These are phyloP conservation scores for Amitus sp. DNA, from an alignment of 2,888 invertebrate genomes.

Conservation along the genomic window DNA sequence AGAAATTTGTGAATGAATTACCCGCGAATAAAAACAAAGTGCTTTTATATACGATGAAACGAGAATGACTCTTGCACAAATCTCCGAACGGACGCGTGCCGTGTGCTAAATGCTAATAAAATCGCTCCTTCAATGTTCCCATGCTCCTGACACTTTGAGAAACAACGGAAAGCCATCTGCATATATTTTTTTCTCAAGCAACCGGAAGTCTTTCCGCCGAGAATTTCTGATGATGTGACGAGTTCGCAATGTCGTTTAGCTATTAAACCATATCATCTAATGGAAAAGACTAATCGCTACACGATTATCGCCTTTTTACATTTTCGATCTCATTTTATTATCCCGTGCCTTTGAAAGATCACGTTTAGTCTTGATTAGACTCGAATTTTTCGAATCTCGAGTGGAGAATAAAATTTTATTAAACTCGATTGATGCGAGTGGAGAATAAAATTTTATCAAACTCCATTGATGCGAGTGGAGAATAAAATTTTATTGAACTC, in stretches of 20 bases:
- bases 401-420: too few relatives aligned
- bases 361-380: too few relatives aligned
- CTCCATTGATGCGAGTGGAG: too few relatives aligned
- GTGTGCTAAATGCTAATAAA: constrained; percentile 47
- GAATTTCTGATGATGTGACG: constrained; percentile 12
- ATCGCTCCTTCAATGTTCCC: constrained; percentile 13
- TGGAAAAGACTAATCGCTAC: neutral
- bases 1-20: constrained; percentile 1
- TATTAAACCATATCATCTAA: constrained; percentile 16
- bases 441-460: too few relatives aligned
- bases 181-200: constrained; percentile 26
- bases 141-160: constrained; percentile 20
- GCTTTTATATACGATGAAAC: constrained; percentile 13
- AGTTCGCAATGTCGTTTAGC: constrained; percentile 14
- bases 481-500: too few relatives aligned
- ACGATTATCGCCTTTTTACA: too few relatives aligned
- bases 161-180: constrained; percentile 33
- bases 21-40: constrained; percentile 9
- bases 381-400: too few relatives aligned
- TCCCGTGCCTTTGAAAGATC: too few relatives aligned
- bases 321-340: too few relatives aligned
- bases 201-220: constrained; percentile 32
- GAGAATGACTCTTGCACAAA: constrained; percentile 46
- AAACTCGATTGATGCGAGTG: too few relatives aligned
- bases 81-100: constrained; percentile 40